Conservation (phyloP, 2,797 vertebrate species). For the Xiphophorus birchmanni region DNA sequence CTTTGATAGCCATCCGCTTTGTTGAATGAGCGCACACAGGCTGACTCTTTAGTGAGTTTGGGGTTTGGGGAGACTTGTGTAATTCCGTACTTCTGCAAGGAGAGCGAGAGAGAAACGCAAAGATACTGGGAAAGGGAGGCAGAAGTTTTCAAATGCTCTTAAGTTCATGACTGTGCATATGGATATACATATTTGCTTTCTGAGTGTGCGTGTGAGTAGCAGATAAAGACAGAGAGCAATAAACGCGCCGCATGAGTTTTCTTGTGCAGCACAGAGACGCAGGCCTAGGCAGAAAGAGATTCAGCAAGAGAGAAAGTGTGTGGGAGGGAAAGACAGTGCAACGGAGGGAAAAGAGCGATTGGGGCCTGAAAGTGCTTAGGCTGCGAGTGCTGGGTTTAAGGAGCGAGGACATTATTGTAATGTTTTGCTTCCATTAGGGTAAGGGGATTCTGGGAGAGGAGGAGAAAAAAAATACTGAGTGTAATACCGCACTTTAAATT, state of each 20-base stretch:
- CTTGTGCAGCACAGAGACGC: conserved; percentile 40
- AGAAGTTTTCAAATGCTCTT: conserved; percentile 48
- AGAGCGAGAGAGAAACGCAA: conserved; percentile 39
- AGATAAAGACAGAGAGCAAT: conserved; percentile 62
- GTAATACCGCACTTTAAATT: conserved; percentile 86
- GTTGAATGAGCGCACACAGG: conserved; percentile 44
- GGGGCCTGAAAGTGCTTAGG: conserved; percentile 82
- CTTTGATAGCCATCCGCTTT: conserved; percentile 63
- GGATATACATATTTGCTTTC: conserved; percentile 46
- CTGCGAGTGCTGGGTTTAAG: conserved; percentile 82
- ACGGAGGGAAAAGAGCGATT: conserved; percentile 69
- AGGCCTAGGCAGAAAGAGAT: conserved; percentile 58
- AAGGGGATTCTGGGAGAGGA: conserved; percentile 77
- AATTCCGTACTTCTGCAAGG: conserved; percentile 58
- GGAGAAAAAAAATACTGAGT: conserved; percentile 74
- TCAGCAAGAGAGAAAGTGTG: conserved; percentile 41
- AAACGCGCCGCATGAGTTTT: conserved; percentile 37
- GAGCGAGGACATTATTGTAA: conserved; percentile 85
- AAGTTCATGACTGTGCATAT: conserved; percentile 19
- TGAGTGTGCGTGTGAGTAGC: conserved; percentile 40
- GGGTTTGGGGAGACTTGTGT: conserved; percentile 48
- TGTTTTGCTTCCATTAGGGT: conserved; percentile 86
- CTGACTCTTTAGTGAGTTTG: conserved; percentile 46
- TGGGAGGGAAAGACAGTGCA: conserved; percentile 68
- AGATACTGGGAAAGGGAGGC: conserved; percentile 31